Conservation (phyloP, 2,797 vertebrate genomes). For the Falco berigora region DNA sequence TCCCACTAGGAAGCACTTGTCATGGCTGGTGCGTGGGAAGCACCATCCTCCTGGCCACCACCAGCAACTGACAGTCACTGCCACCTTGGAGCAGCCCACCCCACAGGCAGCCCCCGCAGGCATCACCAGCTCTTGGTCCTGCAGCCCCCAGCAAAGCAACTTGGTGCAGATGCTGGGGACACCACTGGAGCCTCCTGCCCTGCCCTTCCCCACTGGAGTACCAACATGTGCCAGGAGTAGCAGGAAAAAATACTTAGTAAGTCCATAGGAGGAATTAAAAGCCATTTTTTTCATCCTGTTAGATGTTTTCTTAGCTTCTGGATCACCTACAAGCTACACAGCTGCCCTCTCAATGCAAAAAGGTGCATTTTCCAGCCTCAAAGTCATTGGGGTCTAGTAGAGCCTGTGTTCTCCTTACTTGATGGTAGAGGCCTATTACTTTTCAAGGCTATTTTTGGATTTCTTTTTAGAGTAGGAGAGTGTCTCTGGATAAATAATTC, state of each 20-base stretch:
- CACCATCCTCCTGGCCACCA: neutral
- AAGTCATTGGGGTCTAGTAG: neutral
- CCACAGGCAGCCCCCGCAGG: neutral
- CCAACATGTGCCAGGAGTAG: neutral
- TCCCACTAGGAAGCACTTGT: neutral
- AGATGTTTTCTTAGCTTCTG: neutral
- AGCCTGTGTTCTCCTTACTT: neutral
- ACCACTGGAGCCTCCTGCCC: neutral
- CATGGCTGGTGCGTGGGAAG: neutral
- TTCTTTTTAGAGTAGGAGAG: neutral
- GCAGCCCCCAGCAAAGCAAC: neutral
- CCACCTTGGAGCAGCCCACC: accelerated
- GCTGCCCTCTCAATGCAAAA: neutral
- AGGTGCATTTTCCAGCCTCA: neutral
- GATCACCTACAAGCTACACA: neutral
- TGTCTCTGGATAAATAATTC: neutral
- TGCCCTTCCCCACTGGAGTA: neutral
- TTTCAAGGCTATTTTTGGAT: neutral
- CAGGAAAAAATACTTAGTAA: neutral
- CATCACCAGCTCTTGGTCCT: accelerated
- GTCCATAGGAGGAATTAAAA: neutral
- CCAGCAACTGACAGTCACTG: neutral
- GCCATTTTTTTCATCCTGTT: neutral
- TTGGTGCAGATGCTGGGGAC: neutral
- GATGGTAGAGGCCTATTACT: neutral